These are phyloP conservation scores for Myotis pilosus DNA, from an alignment of 2,797 vertebrate genomes.

Conservation along the genomic window DNA sequence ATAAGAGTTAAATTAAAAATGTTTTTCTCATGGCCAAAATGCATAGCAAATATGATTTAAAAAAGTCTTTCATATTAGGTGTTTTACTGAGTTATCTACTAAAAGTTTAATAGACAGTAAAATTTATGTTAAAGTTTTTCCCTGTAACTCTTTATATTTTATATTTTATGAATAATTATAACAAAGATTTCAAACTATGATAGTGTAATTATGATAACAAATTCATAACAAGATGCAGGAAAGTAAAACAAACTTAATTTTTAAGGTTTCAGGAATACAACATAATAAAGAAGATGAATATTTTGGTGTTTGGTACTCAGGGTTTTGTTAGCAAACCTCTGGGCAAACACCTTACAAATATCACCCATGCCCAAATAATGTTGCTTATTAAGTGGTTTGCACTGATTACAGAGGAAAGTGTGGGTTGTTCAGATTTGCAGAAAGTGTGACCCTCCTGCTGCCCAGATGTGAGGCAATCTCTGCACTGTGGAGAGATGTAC, in stretches of 20 bases:
- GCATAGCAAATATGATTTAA: not conserved
- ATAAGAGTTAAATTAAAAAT: not conserved
- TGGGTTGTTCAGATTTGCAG: not conserved
- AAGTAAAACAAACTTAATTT: not conserved
- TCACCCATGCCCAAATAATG: not conserved
- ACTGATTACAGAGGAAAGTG: not conserved
- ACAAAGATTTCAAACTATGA: not conserved
- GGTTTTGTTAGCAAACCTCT: not conserved
- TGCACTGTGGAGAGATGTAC: not conserved
- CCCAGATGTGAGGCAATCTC: not conserved
- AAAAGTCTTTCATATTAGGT: not conserved
- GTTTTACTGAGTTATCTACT: not conserved
- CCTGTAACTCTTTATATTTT: not conserved
- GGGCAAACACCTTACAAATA: not conserved
- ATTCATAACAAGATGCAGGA: not conserved
- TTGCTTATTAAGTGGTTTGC: not conserved
- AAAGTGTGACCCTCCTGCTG: not conserved
- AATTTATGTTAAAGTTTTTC: not conserved
- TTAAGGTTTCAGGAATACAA: constrained; percentile 8
- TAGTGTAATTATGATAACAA: not conserved
- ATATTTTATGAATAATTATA: not conserved
- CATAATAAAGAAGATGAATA: not conserved
- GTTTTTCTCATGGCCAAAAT: not conserved
- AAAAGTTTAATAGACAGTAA: not conserved
- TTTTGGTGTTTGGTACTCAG: not conserved